Evolutionary conservation across 2,888 invertebrate genomes (phyloP).

Genomic region (Sturmia bella): DNA sequence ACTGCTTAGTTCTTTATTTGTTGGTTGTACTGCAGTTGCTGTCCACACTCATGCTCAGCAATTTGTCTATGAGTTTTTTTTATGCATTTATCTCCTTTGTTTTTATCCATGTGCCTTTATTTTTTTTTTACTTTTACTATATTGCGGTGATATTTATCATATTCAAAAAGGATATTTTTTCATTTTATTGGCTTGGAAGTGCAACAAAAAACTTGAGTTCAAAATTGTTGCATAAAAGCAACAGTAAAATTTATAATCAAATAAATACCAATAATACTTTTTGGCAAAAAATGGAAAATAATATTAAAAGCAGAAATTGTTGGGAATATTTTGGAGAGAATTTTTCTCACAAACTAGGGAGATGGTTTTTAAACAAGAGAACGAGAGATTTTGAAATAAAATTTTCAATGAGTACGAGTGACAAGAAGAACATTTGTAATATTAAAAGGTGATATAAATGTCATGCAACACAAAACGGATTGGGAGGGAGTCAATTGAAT

Average conservation of each 20-base stretch:
- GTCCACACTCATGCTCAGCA: slow-evolving; percentile 43
- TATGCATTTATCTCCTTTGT: slow-evolving; percentile 7
- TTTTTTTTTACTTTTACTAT: slow-evolving; percentile 47
- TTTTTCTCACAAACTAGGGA: not conserved
- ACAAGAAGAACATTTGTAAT: too few species aligned
- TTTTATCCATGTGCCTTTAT: slow-evolving; percentile 3
- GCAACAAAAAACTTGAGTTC: slow-evolving; percentile 3
- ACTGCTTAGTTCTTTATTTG: slow-evolving; percentile 1
- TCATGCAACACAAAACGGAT: too few species aligned
- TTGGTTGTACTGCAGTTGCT: slow-evolving; percentile 27
- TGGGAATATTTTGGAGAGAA: not conserved
- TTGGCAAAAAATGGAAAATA: not conserved
- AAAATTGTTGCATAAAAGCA: slow-evolving; percentile 61
- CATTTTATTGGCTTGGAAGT: not conserved
- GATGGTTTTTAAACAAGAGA: not conserved
- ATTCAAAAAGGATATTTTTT: slow-evolving; percentile 53
- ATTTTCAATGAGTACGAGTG: not conserved
- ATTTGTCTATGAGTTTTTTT: slow-evolving; percentile 58
- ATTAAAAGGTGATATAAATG: too few species aligned
- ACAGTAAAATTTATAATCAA: slow-evolving; percentile 57
- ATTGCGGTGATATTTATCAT: slow-evolving; percentile 65
- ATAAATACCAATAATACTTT: slow-evolving; percentile 45
- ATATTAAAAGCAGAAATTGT: not conserved
- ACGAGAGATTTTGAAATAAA: not conserved
- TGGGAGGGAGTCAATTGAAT: too few species aligned